These are phyloP conservation scores for Polylopha cassiicola DNA, from an alignment of 2,888 invertebrate species.

Conservation along the genomic window DNA sequence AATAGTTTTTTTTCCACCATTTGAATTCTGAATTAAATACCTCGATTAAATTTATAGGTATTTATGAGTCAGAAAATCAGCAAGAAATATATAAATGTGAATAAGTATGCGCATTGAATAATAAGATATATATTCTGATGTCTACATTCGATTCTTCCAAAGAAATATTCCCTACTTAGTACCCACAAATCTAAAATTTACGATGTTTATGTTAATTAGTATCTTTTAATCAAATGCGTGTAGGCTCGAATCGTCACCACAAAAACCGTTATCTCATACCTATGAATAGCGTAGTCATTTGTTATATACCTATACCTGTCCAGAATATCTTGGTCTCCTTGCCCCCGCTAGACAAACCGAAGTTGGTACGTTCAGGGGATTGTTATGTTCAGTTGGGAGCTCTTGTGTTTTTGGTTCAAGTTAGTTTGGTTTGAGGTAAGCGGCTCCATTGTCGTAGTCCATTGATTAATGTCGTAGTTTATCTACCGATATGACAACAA, in stretches of 20 bases:
- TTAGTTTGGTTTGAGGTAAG: constrained; percentile 56
- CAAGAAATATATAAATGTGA: too few species aligned
- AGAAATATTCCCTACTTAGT: too few species aligned
- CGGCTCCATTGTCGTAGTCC: constrained; percentile 61
- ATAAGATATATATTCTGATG: too few species aligned
- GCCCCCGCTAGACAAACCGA: constrained; percentile 12
- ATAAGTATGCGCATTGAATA: too few species aligned
- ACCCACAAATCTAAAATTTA: constrained; percentile 9
- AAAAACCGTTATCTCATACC: constrained; percentile 55
- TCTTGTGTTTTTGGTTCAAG: constrained; percentile 40
- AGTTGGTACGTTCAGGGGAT: constrained; percentile 9
- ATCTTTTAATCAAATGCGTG: constrained; percentile 37
- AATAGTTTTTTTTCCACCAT: too few species aligned
- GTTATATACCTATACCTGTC: constrained; percentile 45
- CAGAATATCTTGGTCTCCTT: constrained; percentile 31
- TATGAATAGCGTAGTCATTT: constrained; percentile 43
- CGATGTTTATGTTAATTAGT: constrained; percentile 29
- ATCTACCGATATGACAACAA: constrained; percentile 75
- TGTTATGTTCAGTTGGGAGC: constrained; percentile 28
- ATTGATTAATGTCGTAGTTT: constrained; percentile 74
- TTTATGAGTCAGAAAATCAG: too few species aligned
- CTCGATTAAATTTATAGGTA: too few species aligned
- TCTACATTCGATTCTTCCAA: too few species aligned
- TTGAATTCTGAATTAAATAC: too few species aligned
- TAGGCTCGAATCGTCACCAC: constrained; percentile 47